Evolutionary conservation across 2,113 vertebrate genomes (phyloP).

Genomic region (Eleginops maclovinus): DNA sequence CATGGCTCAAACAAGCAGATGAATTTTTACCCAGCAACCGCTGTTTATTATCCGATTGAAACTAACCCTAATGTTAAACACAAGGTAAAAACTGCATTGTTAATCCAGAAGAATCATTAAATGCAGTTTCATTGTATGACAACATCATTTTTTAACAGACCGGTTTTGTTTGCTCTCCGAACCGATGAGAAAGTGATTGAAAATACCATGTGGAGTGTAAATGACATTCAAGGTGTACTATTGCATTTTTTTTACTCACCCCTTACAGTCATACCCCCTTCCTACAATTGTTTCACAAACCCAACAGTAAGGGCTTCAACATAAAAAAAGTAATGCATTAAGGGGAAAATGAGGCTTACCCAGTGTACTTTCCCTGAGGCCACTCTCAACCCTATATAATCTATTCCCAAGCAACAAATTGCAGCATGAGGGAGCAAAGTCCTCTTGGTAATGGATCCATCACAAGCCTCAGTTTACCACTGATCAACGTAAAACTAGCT

Average conservation of each 20-base stretch:
- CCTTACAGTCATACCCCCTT: neutral
- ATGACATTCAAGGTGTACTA: too few relatives aligned
- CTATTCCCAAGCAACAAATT: slow-evolving; percentile 56
- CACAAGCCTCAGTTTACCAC: slow-evolving; percentile 62
- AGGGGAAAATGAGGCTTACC: slow-evolving; percentile 51
- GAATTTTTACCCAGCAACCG: too few relatives aligned
- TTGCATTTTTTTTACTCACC: neutral
- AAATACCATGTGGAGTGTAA: slow-evolving; percentile 12
- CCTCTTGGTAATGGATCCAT: slow-evolving; percentile 57
- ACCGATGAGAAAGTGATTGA: slow-evolving; percentile 16
- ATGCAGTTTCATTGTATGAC: too few relatives aligned
- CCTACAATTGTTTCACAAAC: slow-evolving; percentile 37
- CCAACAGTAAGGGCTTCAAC: slow-evolving; percentile 34
- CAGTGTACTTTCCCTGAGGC: slow-evolving; percentile 25
- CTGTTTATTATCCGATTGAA: too few relatives aligned
- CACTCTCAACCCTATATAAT: slow-evolving; percentile 29
- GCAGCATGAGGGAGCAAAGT: slow-evolving; percentile 21
- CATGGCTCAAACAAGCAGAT: too few relatives aligned
- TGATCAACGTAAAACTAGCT: slow-evolving; percentile 51
- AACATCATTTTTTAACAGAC: too few relatives aligned
- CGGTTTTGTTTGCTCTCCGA: neutral
- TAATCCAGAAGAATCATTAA: too few relatives aligned
- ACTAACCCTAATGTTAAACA: too few relatives aligned
- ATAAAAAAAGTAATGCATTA: slow-evolving; percentile 53
- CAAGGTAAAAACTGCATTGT: too few relatives aligned